These are phyloP conservation scores for Vespertilio murinus DNA, from an alignment of 2,797 vertebrate species.

Conservation along the genomic window DNA sequence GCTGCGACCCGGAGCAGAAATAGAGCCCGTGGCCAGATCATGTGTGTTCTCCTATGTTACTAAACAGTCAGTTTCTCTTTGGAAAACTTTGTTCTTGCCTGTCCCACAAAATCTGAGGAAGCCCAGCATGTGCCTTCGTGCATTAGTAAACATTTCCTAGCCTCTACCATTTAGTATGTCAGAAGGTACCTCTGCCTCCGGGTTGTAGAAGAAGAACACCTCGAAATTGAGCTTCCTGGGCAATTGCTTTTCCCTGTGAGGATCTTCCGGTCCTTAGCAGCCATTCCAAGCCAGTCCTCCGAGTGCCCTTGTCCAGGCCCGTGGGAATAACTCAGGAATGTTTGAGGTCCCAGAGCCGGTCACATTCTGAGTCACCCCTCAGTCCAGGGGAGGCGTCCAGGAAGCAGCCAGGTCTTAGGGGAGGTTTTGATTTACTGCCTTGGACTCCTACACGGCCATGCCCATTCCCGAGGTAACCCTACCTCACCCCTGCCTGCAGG, in stretches of 20 bases:
- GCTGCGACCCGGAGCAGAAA: not conserved
- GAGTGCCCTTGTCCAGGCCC: not conserved
- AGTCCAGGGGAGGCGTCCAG: conserved; percentile 34
- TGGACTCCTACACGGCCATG: conserved; percentile 5
- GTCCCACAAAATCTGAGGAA: not conserved
- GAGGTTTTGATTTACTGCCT: conserved; percentile 52
- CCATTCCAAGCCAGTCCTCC: conserved; percentile 44
- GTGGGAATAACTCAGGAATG: conserved; percentile 1
- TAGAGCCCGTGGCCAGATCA: not conserved
- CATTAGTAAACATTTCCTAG: not conserved
- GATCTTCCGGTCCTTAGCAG: not conserved
- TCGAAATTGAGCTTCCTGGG: not conserved
- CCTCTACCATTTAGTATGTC: not conserved
- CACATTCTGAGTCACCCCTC: conserved; percentile 59
- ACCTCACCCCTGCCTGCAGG: conserved; percentile 19
- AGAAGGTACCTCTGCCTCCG: not conserved
- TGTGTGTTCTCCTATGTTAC: not conserved
- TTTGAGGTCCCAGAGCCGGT: conserved; percentile 52
- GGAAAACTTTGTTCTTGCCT: not conserved
- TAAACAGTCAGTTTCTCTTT: not conserved
- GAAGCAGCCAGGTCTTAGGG: conserved; percentile 43
- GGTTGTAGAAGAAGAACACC: not conserved
- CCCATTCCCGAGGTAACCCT: not conserved
- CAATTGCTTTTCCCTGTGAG: not conserved
- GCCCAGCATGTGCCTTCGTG: not conserved